Conservation (phyloP, 2,888 invertebrate species). For the Thymelicus sylvestris region DNA sequence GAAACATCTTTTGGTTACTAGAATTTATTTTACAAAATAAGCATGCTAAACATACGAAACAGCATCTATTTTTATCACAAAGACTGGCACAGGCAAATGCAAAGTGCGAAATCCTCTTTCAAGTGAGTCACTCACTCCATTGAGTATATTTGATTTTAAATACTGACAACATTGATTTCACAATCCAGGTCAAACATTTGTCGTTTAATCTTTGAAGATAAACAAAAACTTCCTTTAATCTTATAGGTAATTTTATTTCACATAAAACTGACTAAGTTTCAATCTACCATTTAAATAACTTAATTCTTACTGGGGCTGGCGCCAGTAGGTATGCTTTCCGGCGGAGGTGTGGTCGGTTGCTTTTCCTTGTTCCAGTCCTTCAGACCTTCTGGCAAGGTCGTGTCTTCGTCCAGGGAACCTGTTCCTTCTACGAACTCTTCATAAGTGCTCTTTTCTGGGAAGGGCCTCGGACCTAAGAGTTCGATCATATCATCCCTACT, state of each 20-base stretch:
- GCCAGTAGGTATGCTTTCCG: conserved; percentile 61
- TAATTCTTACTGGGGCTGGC: conserved; percentile 65
- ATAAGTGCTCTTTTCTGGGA: conserved; percentile 99
- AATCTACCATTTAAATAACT: conserved; percentile 57
- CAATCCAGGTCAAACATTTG: conserved; percentile 17
- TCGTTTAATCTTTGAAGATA: conserved; percentile 31
- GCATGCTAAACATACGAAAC: conserved; percentile 43
- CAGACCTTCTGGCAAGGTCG: conserved; percentile 96
- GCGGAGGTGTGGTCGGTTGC: conserved; percentile 52
- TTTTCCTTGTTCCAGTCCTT: conserved; percentile 96
- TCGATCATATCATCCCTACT: conserved; percentile 99
- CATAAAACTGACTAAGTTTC: conserved; percentile 67
- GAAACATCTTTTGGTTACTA: conserved; percentile 48
- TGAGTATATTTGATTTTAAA: conserved; percentile 20
- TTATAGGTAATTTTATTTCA: conserved; percentile 77
- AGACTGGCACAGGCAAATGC: conserved; percentile 37
- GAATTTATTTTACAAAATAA: conserved; percentile 74
- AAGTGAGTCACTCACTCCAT: conserved; percentile 8
- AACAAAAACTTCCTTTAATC: conserved; percentile 68
- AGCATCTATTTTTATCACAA: conserved; percentile 36
- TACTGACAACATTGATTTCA: conserved; percentile 24
- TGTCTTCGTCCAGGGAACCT: conserved; percentile 98
- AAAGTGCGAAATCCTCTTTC: conserved; percentile 20
- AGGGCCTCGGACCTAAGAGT: conserved; percentile 96
- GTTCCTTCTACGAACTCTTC: conserved; percentile 99